Conservation (phyloP, 2,797 vertebrate species). For the Fringilla coelebs region DNA sequence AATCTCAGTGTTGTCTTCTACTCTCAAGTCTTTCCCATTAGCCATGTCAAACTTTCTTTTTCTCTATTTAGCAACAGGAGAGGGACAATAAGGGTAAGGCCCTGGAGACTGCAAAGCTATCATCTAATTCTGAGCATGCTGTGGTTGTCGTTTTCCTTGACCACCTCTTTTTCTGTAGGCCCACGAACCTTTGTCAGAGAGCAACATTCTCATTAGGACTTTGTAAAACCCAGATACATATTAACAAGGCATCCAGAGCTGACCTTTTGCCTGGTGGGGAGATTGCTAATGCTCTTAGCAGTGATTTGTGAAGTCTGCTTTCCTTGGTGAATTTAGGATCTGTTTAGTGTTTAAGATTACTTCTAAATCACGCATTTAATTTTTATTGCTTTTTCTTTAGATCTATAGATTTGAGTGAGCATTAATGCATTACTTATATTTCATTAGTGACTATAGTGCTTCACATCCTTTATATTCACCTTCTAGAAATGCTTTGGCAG, state of each 20-base stretch:
- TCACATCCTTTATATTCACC: conserved; percentile 19
- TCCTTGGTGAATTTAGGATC: conserved; percentile 29
- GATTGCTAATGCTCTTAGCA: background rate
- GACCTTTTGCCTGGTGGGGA: conserved; percentile 26
- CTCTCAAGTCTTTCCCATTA: background rate
- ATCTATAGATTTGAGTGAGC: background rate
- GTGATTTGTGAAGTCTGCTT: conserved; percentile 6
- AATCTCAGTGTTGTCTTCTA: background rate
- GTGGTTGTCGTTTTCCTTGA: background rate
- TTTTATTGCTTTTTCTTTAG: conserved; percentile 42
- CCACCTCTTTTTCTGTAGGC: background rate
- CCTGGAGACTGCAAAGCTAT: background rate
- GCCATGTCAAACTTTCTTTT: background rate
- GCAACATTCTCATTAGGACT: background rate
- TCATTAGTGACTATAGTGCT: conserved; percentile 13
- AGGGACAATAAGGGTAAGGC: background rate
- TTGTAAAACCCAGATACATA: background rate
- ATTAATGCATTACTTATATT: background rate
- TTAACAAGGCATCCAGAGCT: background rate
- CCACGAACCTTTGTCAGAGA: background rate
- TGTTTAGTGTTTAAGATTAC: conserved; percentile 11
- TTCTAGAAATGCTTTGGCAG: conserved; percentile 31
- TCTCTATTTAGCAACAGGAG: background rate
- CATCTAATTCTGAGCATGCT: background rate
- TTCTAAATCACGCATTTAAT: conserved; percentile 28